Percentiles rank a stretch among this genome's conserved stretches.
phyloP scores from a whole-genome alignment of 1,140 invertebrate genomes.

The Leptinotarsa texana region DNA sequence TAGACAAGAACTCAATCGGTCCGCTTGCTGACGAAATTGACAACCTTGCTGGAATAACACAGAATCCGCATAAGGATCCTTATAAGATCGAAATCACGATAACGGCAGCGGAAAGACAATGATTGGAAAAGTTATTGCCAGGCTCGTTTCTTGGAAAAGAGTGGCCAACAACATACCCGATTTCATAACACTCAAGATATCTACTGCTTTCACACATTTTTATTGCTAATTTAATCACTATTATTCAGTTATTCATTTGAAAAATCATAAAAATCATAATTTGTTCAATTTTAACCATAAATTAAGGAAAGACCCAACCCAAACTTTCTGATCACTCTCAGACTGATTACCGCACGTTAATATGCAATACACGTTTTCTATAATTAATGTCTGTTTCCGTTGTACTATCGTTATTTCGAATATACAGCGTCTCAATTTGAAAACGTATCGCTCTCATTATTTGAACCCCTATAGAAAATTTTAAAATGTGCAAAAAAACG shows the following conservation, averaged over 20 bases:
- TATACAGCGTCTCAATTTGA: not conserved
- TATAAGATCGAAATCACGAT: not conserved
- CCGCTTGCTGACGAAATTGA: not conserved
- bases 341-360: not conserved
- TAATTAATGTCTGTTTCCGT: not conserved
- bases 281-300: not conserved
- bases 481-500: not conserved
- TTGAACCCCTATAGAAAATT: too few relatives aligned
- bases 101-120: too few relatives aligned
- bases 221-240: not conserved
- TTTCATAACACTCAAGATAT: not conserved
- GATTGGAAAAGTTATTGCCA: not conserved
- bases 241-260: not conserved
- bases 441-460: too few relatives aligned
- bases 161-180: not conserved
- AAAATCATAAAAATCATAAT: slow-evolving; percentile 1
- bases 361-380: not conserved
- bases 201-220: slow-evolving; percentile 4
- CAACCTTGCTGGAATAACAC: slow-evolving; percentile 6
- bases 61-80: slow-evolving; percentile 10
- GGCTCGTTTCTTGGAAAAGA: not conserved
- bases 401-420: not conserved
- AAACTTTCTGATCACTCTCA: not conserved
- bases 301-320: not conserved
- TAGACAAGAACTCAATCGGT: not conserved